A percentile compares a stretch with the other conserved stretches of the same genome.
These are phyloP conservation scores for Cheirogaleus medius DNA, from an alignment of 2,113 vertebrate species.

Conservation along the genomic window DNA sequence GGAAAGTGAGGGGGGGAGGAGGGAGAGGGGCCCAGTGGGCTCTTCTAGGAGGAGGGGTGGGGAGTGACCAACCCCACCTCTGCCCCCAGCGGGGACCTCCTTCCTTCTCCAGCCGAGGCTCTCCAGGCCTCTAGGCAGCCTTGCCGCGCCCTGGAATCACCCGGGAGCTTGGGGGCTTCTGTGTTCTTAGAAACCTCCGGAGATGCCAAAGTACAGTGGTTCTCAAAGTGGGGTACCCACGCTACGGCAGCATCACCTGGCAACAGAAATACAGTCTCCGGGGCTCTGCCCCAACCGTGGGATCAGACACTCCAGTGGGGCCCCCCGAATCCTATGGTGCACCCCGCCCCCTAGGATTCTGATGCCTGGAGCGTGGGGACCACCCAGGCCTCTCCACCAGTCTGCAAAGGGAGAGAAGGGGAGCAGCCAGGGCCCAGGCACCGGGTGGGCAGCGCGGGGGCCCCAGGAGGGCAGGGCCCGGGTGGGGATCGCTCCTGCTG, in stretches of 20 bases:
- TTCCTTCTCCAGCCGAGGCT: neutral
- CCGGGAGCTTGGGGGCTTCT: neutral
- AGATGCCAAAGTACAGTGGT: neutral
- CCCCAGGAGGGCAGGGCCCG: neutral
- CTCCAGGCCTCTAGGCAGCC: neutral
- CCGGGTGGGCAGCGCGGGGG: neutral
- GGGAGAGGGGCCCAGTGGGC: too few species aligned
- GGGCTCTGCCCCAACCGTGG: neutral
- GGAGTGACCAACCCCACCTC: neutral
- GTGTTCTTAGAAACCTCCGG: neutral
- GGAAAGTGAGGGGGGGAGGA: neutral
- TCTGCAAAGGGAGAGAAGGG: neutral
- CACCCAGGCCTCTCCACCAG: neutral
- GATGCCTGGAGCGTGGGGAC: neutral
- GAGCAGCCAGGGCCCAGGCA: neutral
- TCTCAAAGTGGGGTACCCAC: neutral
- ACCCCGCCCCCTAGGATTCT: too few species aligned
- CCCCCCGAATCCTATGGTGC: neutral
- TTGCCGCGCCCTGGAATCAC: neutral
- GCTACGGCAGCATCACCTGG: neutral
- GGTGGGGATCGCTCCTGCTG: neutral
- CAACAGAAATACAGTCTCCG: neutral
- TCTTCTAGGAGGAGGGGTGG: neutral
- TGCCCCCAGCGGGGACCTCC: neutral
- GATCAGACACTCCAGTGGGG: accelerated